Percentiles rank a stretch among this genome's conserved stretches.
Evolutionary conservation across 2,888 invertebrate species (phyloP).

Genomic region (Orthonevra nobilis): DNA sequence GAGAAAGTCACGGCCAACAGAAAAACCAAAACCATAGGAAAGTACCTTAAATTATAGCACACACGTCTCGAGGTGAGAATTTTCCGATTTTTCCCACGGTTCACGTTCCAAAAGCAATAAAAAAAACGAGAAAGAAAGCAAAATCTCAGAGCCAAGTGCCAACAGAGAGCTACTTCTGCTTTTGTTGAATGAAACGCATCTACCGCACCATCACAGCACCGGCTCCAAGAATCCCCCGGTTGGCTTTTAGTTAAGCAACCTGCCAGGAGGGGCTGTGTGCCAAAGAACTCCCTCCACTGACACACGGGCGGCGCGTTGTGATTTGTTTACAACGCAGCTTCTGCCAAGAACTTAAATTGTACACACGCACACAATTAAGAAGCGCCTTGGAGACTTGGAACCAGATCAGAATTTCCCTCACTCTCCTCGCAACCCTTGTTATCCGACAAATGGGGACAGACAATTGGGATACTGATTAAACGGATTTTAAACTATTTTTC

Average conservation of each 20-base stretch:
- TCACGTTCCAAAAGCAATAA: constrained; percentile 49
- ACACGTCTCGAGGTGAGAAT: constrained; percentile 48
- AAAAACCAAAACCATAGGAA: neutral
- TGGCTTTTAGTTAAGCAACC: constrained; percentile 42
- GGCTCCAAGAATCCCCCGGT: constrained; percentile 28
- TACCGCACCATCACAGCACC: constrained; percentile 24
- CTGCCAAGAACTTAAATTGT: constrained; percentile 61
- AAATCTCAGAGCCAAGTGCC: constrained; percentile 49
- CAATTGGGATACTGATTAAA: constrained; percentile 32
- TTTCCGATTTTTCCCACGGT: constrained; percentile 60
- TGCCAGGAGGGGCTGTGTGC: constrained; percentile 48
- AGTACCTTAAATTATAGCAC: constrained; percentile 20
- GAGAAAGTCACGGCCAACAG: constrained; percentile 30
- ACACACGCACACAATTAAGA: constrained; percentile 44
- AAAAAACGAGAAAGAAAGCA: no score
- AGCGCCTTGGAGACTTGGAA: constrained; percentile 45
- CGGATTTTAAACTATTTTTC: neutral
- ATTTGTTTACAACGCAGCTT: constrained; percentile 62
- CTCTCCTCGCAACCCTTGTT: neutral
- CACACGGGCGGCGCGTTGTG: constrained; percentile 16
- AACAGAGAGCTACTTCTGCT: constrained; percentile 6
- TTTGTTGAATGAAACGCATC: constrained; percentile 19
- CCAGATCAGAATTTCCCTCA: constrained; percentile 44
- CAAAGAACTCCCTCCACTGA: constrained; percentile 35
- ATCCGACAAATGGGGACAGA: constrained; percentile 13